Conservation (phyloP, 1,140 invertebrate genomes). For the Ostrea denselamellosa region DNA sequence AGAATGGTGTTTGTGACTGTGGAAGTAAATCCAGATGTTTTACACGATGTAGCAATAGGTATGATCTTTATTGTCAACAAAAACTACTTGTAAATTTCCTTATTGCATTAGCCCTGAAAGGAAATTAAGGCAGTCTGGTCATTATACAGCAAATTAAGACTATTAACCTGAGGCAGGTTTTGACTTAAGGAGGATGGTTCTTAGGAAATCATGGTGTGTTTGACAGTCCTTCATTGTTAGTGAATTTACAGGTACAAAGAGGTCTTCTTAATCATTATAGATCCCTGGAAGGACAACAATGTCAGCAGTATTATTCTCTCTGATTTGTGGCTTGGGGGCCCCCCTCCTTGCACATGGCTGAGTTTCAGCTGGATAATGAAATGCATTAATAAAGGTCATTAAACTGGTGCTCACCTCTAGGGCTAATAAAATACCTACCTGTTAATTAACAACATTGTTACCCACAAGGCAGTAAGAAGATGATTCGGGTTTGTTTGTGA, state of each 20-base stretch:
- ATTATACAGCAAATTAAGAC: background rate
- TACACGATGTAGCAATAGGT: too few relatives aligned
- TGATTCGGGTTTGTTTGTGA: background rate
- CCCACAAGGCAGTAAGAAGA: too few relatives aligned
- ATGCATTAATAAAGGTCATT: background rate
- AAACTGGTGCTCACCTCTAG: background rate
- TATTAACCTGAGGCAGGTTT: background rate
- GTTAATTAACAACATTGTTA: background rate
- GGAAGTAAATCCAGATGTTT: too few relatives aligned
- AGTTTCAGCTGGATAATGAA: background rate
- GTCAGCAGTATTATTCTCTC: background rate
- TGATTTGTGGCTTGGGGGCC: background rate
- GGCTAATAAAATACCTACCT: background rate
- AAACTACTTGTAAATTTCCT: too few relatives aligned
- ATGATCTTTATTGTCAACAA: too few relatives aligned
- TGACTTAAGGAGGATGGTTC: background rate
- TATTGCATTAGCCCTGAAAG: too few relatives aligned
- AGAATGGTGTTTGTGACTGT: too few relatives aligned
- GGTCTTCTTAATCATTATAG: background rate
- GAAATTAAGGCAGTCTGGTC: too few relatives aligned
- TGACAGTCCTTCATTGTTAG: background rate
- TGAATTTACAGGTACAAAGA: background rate
- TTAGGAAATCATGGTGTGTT: background rate
- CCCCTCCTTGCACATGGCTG: background rate
- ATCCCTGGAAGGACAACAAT: background rate